Evolutionary conservation across 2,888 invertebrate genomes (phyloP), one percentile per base, ranked within the genome.

Genomic region (Melinaea marsaeus): DNA sequence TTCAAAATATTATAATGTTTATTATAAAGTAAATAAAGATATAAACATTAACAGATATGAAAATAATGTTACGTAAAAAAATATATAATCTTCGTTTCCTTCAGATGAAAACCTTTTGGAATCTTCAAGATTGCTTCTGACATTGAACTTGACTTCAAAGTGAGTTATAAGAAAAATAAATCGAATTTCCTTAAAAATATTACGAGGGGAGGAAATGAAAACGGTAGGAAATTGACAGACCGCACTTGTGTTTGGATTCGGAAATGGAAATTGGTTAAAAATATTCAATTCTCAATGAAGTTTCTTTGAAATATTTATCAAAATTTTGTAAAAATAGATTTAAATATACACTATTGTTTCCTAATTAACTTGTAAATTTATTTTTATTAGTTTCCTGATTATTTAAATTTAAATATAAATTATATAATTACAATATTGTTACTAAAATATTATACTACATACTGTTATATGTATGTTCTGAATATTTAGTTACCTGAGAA

Each of bases 251-350:
- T 67, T 67, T 60, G 61, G 67, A 33, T 62, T 42, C 68, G 73
- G 75, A 76, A 75, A 76, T 75, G 69, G 72, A 67, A 71, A 73
- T 63, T 73, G 73, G 69, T 64, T 55, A 57, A 33, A 66, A 37
- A 55, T 42, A 34, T 3, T 34, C 48, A 37, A 32, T 13, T 45
- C 46, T 4, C 13, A 35, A 13, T 35, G 22, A 35, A 47, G 35
- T 35, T n/a, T 42, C 11, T 22, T 11, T 4, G 22, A 61, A 56
- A 61, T 61, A 48, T 56, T 56, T 58, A n/a, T 33, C 54, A 47
- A 4, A 54, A 35, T 46, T 47, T 42, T 42, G 46, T 57, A 46
- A 56, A 22, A 61, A 56, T 56, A 13, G 13, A 61, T 56, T 37
- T 37, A 37, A 37, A 37, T 37, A 7, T 37, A 37, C 7, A 37